Evolutionary conservation across 2,888 invertebrate genomes (phyloP).

Genomic region (Heliothis peltigera): DNA sequence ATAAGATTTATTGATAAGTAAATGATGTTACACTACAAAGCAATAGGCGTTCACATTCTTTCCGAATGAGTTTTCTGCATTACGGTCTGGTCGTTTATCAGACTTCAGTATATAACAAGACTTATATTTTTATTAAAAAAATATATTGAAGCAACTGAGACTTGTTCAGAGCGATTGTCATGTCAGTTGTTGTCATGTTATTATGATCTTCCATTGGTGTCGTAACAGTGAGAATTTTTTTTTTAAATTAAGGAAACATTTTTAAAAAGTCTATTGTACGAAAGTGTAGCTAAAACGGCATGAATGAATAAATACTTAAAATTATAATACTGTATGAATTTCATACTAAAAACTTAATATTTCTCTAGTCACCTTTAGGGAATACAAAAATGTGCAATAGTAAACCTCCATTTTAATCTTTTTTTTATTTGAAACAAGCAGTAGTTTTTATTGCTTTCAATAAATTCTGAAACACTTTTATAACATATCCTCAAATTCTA

Average conservation of each 20-base stretch:
- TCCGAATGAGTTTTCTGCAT: constrained; percentile 2
- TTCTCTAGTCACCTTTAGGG: constrained; percentile 29
- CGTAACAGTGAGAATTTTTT: constrained; percentile 7
- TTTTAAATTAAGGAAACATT: constrained; percentile 23
- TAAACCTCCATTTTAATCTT: constrained; percentile 28
- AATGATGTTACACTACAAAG: constrained; percentile 30
- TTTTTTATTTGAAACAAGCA: constrained; percentile 13
- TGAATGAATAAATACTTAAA: constrained; percentile 10
- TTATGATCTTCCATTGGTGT: background rate
- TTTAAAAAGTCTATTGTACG: background rate
- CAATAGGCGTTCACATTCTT: constrained; percentile 19
- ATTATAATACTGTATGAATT: constrained; percentile 16
- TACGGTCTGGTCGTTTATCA: constrained; percentile 1
- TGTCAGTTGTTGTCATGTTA: background rate
- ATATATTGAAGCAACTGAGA: background rate
- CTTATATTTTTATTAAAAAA: background rate
- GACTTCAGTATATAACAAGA: background rate
- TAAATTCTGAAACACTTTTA: constrained; percentile 20
- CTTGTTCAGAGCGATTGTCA: background rate
- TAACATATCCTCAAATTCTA: background rate
- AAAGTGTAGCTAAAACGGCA: constrained; percentile 13
- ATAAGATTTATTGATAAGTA: constrained; percentile 57
- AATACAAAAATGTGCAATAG: constrained; percentile 41
- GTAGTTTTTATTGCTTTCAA: constrained; percentile 15
- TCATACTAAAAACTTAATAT: constrained; percentile 11